Base-by-base conservation (phyloP, 2,888 invertebrate genomes). In the Habroteleia sp. region DNA sequence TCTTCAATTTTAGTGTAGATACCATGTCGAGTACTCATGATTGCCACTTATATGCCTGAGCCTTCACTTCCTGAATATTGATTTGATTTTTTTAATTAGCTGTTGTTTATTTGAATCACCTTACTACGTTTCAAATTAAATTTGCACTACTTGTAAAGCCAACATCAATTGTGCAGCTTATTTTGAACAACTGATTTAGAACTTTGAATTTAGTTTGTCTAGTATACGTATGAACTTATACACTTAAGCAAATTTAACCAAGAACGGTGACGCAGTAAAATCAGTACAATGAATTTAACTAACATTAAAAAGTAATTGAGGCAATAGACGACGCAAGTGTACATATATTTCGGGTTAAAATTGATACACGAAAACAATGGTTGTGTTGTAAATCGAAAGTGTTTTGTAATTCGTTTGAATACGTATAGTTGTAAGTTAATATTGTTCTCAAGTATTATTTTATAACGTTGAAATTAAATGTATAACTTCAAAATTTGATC, bases 291-390 rank as follows among this genome's bases (percentile, higher is more conserved):
- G 23, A 27, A 33, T 42, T 56, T 41, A 41, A 29, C 56, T 33
- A 42, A 42, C 31, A 56, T 27, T 54, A 39, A 54, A 39, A 54
- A 54, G 39, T 54, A 54, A 52, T 37, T 52, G 27, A 27, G 16
- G 16, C 8, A 14, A 25, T 52, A 37, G 50, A 37, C 3, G 37
- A 1, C 16, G 27, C 11, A 16, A 4, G 27, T 52, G 52, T 7
- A 25, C n/a, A n/a, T n/a, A 7, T 25, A 20, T 20, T 20, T 20
- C 5, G 20, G 20, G 20, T 20, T n/a, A 20, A 20, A 20, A 5
- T 20, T 3, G 20, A 20, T 5, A 20, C 2, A 20, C 20, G 20
- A 2, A 5, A 20, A 20, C 2, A 20, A 3, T 3, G 2, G 5
- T 3, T 5, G 5, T 5, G 20, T 20, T 3, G 20, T 20, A 20